Percentiles rank a stretch among this genome's conserved stretches.
Conservation (phyloP, 2,113 vertebrate genomes). For the Scopus umbretta region DNA sequence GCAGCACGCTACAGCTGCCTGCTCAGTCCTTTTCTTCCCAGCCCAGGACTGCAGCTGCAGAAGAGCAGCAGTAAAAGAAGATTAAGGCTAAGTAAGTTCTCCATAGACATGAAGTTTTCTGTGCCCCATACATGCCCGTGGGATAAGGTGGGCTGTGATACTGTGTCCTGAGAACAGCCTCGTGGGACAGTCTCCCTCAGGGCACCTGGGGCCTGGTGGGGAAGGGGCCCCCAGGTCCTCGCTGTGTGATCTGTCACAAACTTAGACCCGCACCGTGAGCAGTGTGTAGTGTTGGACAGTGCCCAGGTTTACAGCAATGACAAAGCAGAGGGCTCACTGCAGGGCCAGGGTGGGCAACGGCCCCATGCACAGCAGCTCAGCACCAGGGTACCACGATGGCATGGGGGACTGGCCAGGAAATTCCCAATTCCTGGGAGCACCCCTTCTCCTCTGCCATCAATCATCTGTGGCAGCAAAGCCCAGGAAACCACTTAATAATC, state of each 20-base stretch:
- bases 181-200: background rate
- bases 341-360: fast-evolving
- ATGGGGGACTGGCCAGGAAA: background rate
- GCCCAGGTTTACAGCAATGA: fast-evolving
- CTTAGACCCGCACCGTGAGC: fast-evolving
- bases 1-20: background rate
- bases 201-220: fast-evolving
- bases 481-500: background rate
- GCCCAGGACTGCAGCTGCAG: background rate
- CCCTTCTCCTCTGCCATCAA: background rate
- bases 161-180: background rate
- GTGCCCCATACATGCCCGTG: background rate
- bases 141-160: background rate
- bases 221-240: background rate
- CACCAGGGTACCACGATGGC: fast-evolving
- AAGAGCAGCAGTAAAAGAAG: background rate
- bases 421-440: background rate
- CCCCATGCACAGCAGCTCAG: background rate
- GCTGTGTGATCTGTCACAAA: background rate
- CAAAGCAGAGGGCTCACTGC: background rate
- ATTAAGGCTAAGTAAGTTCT: background rate
- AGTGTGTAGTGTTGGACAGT: background rate
- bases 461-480: background rate
- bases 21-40: background rate
- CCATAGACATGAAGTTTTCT: background rate